Percentiles rank a stretch among this genome's conserved stretches.
Evolutionary conservation across 2,888 invertebrate species (phyloP).

Genomic region (Stratiomys singularior): DNA sequence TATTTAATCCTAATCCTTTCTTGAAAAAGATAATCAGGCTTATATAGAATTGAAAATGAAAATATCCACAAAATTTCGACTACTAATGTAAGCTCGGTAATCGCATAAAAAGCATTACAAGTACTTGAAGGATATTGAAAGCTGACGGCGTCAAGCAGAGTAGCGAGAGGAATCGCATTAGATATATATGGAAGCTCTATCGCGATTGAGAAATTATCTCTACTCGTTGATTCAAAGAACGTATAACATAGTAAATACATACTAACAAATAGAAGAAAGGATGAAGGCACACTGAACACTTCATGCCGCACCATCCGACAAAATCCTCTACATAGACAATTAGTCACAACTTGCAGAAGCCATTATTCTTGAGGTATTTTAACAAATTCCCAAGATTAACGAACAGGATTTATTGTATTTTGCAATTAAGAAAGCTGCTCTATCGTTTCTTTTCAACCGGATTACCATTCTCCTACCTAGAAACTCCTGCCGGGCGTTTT

Average conservation of each 20-base stretch:
- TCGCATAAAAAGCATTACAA: constrained; percentile 39
- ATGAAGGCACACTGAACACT: no score
- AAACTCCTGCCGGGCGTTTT: no score
- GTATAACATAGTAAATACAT: not conserved
- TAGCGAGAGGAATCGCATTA: constrained; percentile 21
- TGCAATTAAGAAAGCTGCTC: constrained; percentile 23
- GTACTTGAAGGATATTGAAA: constrained; percentile 44
- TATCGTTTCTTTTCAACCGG: not conserved
- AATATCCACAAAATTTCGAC: not conserved
- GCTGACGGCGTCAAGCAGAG: constrained; percentile 23
- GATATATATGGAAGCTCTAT: constrained; percentile 9
- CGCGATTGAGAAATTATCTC: constrained; percentile 12
- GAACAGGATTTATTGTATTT: constrained; percentile 42
- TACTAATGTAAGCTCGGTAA: not conserved
- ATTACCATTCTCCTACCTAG: not conserved
- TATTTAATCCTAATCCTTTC: no score
- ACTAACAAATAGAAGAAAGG: not conserved
- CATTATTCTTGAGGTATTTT: constrained; percentile 47
- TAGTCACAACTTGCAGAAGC: constrained; percentile 44
- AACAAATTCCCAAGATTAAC: constrained; percentile 44
- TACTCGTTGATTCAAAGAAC: constrained; percentile 21
- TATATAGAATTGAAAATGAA: no score
- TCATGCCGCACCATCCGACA: not conserved
- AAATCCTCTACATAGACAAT: constrained; percentile 32
- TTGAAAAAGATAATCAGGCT: no score